Percentiles rank a stretch among this genome's conserved stretches.
Conservation (phyloP, 1,140 invertebrate species). For the Nylanderia fulva region DNA sequence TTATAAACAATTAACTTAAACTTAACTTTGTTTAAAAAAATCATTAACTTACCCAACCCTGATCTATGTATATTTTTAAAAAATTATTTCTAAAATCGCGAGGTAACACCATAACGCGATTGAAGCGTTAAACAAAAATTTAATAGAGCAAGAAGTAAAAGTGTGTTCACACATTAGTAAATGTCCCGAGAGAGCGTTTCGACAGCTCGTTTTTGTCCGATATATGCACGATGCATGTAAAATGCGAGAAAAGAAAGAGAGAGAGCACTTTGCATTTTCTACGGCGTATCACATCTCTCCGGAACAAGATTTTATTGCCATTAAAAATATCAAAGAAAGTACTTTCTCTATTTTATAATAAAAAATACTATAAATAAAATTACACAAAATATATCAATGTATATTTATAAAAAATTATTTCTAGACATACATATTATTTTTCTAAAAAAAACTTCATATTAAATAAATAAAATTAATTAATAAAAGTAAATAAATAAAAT, state of each 20-base stretch:
- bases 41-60: too few species aligned
- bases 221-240: slow-evolving; percentile 8
- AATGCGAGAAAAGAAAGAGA: neutral
- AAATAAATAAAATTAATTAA: neutral
- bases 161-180: slow-evolving; percentile 38
- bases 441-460: neutral
- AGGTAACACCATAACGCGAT: neutral
- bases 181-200: slow-evolving; percentile 3
- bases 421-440: neutral
- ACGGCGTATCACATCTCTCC: neutral
- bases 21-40: too few species aligned
- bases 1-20: too few species aligned
- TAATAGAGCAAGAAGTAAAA: slow-evolving; percentile 70
- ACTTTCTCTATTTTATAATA: too few species aligned
- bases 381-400: too few species aligned
- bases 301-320: neutral
- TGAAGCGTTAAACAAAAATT: slow-evolving; percentile 6
- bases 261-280: slow-evolving; percentile 18
- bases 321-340: neutral
- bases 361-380: too few species aligned
- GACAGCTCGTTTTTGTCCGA: neutral
- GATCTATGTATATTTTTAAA: too few species aligned
- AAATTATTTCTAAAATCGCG: too few species aligned
- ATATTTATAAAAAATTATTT: too few species aligned
- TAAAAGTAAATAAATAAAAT: too few species aligned